Evolutionary conservation across 1,140 invertebrate genomes (phyloP).

Genomic region (Drosophila busckii): DNA sequence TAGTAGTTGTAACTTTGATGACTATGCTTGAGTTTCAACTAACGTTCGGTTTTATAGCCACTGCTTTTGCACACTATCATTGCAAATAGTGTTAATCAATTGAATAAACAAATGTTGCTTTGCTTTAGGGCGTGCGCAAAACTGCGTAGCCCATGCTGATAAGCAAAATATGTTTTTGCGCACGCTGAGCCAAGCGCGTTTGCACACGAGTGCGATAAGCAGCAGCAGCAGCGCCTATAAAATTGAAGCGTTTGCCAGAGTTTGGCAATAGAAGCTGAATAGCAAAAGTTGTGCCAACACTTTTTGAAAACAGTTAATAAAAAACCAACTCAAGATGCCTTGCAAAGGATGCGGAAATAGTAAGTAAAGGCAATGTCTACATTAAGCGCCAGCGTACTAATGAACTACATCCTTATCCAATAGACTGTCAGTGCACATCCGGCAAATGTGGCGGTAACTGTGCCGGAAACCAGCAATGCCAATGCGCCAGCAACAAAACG

Average conservation of each 20-base stretch:
- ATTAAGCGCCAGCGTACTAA: neutral
- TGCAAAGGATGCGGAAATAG: conserved; percentile 68
- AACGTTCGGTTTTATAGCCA: conserved; percentile 41
- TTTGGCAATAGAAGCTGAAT: neutral
- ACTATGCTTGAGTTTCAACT: neutral
- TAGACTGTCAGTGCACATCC: conserved; percentile 59
- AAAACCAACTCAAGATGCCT: conserved; percentile 41
- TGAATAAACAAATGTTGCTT: neutral
- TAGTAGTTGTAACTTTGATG: neutral
- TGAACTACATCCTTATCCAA: neutral
- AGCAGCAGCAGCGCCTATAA: too few species aligned
- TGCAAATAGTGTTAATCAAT: neutral
- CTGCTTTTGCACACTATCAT: conserved; percentile 44
- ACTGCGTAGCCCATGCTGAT: conserved; percentile 6
- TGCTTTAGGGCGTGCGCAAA: conserved; percentile 45
- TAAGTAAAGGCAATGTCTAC: conserved; percentile 18
- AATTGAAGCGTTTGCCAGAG: too few species aligned
- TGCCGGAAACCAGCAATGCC: conserved; percentile 50
- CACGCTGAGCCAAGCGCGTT: conserved; percentile 24
- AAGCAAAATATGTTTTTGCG: conserved; percentile 24
- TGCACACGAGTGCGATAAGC: too few species aligned
- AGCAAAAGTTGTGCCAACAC: neutral
- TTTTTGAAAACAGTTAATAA: neutral
- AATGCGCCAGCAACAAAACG: conserved; percentile 50
- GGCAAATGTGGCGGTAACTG: conserved; percentile 55